Conservation (phyloP, 2,797 vertebrate genomes). For the Crocodylus rhombifer region DNA sequence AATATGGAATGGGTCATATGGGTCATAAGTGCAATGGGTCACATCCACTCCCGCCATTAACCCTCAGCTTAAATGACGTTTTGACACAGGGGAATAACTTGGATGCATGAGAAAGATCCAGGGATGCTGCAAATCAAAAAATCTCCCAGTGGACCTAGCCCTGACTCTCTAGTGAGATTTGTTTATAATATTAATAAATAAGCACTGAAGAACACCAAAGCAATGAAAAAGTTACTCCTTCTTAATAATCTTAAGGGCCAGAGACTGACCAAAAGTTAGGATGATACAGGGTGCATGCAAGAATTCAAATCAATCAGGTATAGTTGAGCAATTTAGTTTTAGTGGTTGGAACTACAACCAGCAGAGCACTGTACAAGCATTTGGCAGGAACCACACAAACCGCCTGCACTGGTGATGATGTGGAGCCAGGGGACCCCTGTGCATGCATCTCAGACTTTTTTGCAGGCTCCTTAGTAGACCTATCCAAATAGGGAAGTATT, state of each 20-base stretch:
- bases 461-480: no score
- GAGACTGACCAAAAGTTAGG: not conserved
- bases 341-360: no score
- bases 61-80: not conserved
- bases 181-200: no score
- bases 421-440: no score
- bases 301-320: no score
- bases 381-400: no score
- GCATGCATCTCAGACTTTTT: no score
- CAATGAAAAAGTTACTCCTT: not conserved
- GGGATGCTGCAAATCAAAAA: not conserved
- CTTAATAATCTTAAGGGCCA: not conserved
- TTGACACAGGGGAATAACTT: not conserved
- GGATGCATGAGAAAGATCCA: not conserved
- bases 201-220: not conserved
- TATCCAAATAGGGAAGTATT: no score
- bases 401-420: no score
- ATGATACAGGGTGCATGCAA: not conserved
- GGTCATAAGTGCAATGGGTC: not conserved
- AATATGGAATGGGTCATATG: not conserved
- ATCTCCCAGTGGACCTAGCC: not conserved
- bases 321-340: no score
- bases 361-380: no score
- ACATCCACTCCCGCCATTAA: not conserved
- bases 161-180: not conserved